Percentiles rank a stretch among this genome's conserved stretches.
These are phyloP conservation scores for Bucorvus abyssinicus DNA, from an alignment of 2,797 vertebrate species.

Conservation along the genomic window DNA sequence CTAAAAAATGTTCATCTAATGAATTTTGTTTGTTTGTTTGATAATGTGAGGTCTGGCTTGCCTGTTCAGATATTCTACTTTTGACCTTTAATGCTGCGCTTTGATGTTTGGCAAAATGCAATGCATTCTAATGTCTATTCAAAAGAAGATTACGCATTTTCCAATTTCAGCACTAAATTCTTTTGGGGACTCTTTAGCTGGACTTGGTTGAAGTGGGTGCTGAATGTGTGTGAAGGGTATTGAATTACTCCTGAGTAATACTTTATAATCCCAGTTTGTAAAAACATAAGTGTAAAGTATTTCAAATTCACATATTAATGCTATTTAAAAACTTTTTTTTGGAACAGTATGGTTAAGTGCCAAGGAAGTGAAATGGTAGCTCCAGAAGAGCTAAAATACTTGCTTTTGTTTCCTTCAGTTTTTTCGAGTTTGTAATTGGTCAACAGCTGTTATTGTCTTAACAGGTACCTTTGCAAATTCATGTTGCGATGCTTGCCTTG, in stretches of 20 bases:
- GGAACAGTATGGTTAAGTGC: not conserved
- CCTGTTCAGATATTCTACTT: not conserved
- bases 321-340: not conserved
- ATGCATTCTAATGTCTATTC: not conserved
- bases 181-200: not conserved
- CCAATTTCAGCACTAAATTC: not conserved
- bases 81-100: not conserved
- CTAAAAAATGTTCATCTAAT: not conserved
- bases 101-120: not conserved
- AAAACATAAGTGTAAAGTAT: not conserved
- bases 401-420: not conserved
- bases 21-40: not conserved
- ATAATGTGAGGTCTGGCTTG: not conserved
- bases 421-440: not conserved
- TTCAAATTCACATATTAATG: not conserved
- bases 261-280: not conserved
- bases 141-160: not conserved
- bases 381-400: not conserved
- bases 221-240: not conserved
- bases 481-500: slow-evolving; percentile 90
- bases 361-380: not conserved
- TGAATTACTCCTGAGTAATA: not conserved
- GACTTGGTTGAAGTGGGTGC: not conserved
- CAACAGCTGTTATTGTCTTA: not conserved
- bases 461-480: slow-evolving; percentile 90